Evolutionary conservation across 2,888 invertebrate species (phyloP).

Genomic region (Eustalomyia histrio): DNA sequence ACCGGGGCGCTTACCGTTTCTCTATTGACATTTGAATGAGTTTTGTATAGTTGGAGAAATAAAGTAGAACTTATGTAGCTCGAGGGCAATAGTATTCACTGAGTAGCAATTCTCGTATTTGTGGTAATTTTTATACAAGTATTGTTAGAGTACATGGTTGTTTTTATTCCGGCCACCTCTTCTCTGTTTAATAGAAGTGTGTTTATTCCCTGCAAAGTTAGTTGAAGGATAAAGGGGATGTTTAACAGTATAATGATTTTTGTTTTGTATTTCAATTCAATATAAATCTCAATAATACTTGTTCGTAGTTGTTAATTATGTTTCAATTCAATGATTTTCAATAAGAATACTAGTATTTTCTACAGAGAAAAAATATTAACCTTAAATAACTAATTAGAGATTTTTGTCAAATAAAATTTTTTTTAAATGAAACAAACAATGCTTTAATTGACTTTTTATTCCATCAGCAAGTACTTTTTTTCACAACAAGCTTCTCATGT

Average conservation of each 20-base stretch:
- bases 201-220: constrained; percentile 9
- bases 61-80: constrained; percentile 40
- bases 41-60: constrained; percentile 64
- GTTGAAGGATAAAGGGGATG: constrained; percentile 34
- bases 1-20: constrained; percentile 11
- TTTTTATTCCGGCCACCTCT: constrained; percentile 64
- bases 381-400: too few relatives aligned
- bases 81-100: constrained; percentile 51
- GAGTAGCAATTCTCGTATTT: constrained; percentile 33
- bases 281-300: constrained; percentile 48
- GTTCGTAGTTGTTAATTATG: constrained; percentile 69
- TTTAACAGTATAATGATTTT: constrained; percentile 17
- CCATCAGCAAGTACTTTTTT: too few relatives aligned
- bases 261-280: constrained; percentile 31
- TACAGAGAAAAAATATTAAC: too few relatives aligned
- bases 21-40: constrained; percentile 75
- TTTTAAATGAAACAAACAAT: too few relatives aligned
- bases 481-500: too few relatives aligned
- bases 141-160: constrained; percentile 43
- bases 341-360: constrained; percentile 70
- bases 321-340: constrained; percentile 74
- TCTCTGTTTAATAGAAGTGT: constrained; percentile 32
- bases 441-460: too few relatives aligned
- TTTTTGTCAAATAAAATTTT: too few relatives aligned
- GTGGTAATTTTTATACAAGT: neutral